These are phyloP conservation scores for Kryptopterus vitreolus DNA, from an alignment of 2,797 vertebrate genomes.

Conservation along the genomic window DNA sequence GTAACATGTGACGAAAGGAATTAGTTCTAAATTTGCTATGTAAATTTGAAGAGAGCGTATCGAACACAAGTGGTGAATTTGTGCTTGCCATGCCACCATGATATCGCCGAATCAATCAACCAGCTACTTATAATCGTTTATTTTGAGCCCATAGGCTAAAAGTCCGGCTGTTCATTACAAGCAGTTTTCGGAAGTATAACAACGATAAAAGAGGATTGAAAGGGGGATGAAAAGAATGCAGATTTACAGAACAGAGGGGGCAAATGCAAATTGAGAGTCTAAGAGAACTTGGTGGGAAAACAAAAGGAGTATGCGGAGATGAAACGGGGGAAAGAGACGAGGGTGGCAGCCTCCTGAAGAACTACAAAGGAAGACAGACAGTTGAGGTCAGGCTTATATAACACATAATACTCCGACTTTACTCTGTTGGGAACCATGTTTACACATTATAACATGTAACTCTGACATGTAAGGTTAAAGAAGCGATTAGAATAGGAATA, in stretches of 20 bases:
- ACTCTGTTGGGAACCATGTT: conserved; percentile 57
- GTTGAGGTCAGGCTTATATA: conserved; percentile 58
- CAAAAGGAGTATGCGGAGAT: conserved; percentile 39
- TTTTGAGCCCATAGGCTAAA: background rate
- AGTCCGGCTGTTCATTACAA: background rate
- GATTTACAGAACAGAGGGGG: conserved; percentile 36
- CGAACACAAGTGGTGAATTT: background rate
- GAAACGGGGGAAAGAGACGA: conserved; percentile 14
- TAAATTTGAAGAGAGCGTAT: background rate
- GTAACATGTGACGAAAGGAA: background rate
- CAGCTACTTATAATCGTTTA: background rate
- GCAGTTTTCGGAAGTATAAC: conserved; percentile 2
- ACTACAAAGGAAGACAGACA: conserved; percentile 37
- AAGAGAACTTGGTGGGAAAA: conserved; percentile 25
- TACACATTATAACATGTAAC: conserved; percentile 45
- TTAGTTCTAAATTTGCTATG: background rate
- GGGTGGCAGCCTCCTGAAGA: conserved; percentile 46
- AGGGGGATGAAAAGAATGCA: conserved; percentile 39
- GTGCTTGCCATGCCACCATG: background rate
- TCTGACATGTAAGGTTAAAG: background rate
- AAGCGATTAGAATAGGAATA: background rate
- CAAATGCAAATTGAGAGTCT: conserved; percentile 31
- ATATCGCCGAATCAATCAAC: background rate
- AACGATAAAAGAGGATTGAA: conserved; percentile 6
- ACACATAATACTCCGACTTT: conserved; percentile 67